Evolutionary conservation across 2,888 invertebrate species (phyloP), one percentile per base, ranked within the genome.

Genomic region (Dasysyrphus tricinctus): DNA sequence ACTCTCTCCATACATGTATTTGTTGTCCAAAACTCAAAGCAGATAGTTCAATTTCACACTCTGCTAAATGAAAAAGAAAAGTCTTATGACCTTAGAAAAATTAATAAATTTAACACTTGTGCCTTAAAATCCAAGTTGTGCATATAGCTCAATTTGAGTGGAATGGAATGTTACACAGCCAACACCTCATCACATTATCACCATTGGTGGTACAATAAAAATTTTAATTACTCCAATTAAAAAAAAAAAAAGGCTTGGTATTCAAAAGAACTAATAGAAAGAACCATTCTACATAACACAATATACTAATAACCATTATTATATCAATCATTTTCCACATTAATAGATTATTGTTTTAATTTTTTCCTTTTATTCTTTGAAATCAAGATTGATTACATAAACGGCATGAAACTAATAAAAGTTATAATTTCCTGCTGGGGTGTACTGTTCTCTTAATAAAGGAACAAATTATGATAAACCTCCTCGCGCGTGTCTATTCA

Each of bases 331-430:
- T 57, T 37, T 57, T 16, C 14, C 24, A 39, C 19, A 61, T 61
- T 12, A 61, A 61, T 42, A 1, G 24, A 61, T 42, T 61, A 61
- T 61, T 42, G 42, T 42, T 61, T 61, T 61, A 19, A 24, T 42
- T 61, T 61, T 7, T n/a, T n/a, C n/a, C 19, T 57, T 57, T 57
- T 37, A 57, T 34, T 57, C 12, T 39, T 39, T 37, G 6, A 39
- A 61, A 24, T 42, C 24, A 42, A 61, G 61, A 61, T 61, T 61
- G 9, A 61, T 61, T 39, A 61, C 6, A 39, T 39, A 61, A 61
- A 42, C 61, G 24, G 61, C 14, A 61, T 42, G 24, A 61, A 61
- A 61, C 61, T 42, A 24, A 61, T 61, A 61, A 61, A 59, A 39
- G 39, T 32, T 54, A 42, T 42, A 24, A 61, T 61, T 39, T 8